phyloP scores from a whole-genome alignment of 2,888 invertebrate genomes.

The Sepiola atlantica region DNA sequence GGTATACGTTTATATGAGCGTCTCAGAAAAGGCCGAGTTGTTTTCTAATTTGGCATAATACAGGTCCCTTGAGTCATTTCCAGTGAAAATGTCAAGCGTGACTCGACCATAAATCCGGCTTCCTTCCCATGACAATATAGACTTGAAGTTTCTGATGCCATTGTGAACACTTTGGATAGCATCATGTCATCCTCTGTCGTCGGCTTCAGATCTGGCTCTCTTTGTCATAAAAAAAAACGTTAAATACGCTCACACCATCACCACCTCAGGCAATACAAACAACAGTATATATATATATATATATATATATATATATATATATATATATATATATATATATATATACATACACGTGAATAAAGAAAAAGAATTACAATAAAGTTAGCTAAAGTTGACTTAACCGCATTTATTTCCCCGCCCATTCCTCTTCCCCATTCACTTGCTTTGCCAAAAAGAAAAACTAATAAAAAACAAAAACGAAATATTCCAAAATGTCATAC shows the following conservation, averaged over 20 bases:
- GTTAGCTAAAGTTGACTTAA: background rate
- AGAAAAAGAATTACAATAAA: background rate
- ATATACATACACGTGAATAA: background rate
- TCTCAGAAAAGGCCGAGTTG: slow-evolving; percentile 36
- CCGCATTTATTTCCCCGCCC: background rate
- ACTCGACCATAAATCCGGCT: slow-evolving; percentile 32
- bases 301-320: too few relatives aligned
- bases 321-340: too few relatives aligned
- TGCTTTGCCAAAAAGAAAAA: background rate
- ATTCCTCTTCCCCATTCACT: background rate
- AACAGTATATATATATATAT: background rate
- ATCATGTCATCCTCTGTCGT: background rate
- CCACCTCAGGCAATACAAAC: background rate
- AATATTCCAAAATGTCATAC: background rate
- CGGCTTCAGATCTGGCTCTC: background rate
- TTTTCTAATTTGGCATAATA: slow-evolving; percentile 38
- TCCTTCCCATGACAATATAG: slow-evolving; percentile 44
- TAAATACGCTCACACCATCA: background rate
- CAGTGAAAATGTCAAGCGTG: slow-evolving; percentile 41
- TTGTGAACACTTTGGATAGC: background rate
- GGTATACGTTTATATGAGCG: background rate
- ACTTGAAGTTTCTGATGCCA: background rate
- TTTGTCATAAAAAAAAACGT: background rate
- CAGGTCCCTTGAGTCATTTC: background rate
- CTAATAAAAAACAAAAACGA: background rate